Base-by-base conservation (phyloP, 2,797 vertebrate species). In the Semotilus atromaculatus region DNA sequence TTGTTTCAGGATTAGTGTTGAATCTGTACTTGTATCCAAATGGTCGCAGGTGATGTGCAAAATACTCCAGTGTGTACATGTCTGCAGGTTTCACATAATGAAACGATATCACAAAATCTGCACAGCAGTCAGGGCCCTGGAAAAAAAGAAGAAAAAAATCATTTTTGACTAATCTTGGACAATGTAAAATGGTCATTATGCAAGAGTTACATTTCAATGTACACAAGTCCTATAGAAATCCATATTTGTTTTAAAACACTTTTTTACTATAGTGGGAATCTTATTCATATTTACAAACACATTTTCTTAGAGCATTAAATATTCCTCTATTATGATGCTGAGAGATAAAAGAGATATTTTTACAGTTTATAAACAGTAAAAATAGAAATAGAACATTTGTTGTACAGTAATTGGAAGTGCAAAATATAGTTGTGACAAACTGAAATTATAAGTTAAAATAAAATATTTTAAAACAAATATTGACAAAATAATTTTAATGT, bases 1-100 rank as follows among this genome's bases (percentile, higher is more conserved):
- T 7, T 34, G n/a, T 14, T 60, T 45, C 18, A 58, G 45, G 53
- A 19, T 21, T 8, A 7, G 95, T 93, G 79, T 93, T 92, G 85
- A 95, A 96, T 62, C 96, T 93, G 89, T 94, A 95, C 81, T 90
- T 92, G 92, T 97, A 96, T 43, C 95, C 95, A 83, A 95, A 96
- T 0, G 95, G 93, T 81, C 94, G 94, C 86, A 96, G 94, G 90
- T 96, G 95, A 90, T 96, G 93, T 85, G 95, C 91, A 86, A 96
- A 91, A 90, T 97, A 96, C 86, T 96, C 95, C 90, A 97, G 89
- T 85, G 95, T 93, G 90, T 96, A 96, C 96, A 96, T 96, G 81
- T 93, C 94, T 86, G 90, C 89, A 1, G 95, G 91, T 88, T 93
- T 92, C 85, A 96, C 92, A n/a, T 96, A 96, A 90, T 96, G 95